These are phyloP conservation scores for Crocuta crocuta DNA, from an alignment of 2,113 vertebrate species.

Conservation along the genomic window DNA sequence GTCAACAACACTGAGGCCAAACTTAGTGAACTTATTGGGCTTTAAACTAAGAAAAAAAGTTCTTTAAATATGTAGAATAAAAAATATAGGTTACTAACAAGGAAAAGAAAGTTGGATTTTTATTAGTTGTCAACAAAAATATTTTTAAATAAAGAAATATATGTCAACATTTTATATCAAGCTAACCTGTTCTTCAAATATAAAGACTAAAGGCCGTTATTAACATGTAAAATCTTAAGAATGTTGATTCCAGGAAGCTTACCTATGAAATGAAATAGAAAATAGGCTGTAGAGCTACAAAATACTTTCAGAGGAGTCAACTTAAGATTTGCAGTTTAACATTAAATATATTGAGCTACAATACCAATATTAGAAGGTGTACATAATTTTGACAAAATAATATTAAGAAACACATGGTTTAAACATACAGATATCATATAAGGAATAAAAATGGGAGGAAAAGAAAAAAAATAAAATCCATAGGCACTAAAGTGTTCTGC, in stretches of 20 bases:
- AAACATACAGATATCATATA: background rate
- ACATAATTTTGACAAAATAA: background rate
- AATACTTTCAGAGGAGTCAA: background rate
- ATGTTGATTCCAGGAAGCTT: background rate
- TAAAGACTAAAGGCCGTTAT: background rate
- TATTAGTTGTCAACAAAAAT: background rate
- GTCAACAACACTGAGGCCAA: background rate
- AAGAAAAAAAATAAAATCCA: background rate
- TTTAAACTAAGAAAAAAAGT: background rate
- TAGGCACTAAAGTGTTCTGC: background rate
- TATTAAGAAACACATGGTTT: background rate
- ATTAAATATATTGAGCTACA: background rate
- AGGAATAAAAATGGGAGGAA: background rate
- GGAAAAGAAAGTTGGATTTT: background rate
- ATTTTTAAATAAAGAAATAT: slow-evolving; percentile 35
- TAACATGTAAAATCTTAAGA: background rate
- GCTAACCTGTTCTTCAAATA: background rate
- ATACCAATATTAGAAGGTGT: background rate
- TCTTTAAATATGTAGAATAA: background rate
- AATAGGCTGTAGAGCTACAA: background rate
- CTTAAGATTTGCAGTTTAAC: background rate
- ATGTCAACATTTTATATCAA: background rate
- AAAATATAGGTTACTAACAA: background rate
- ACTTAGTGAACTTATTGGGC: background rate
- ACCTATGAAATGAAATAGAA: background rate